A percentile compares a stretch with the other conserved stretches of the same genome.
These are phyloP conservation scores for Perithous albicinctus DNA, from an alignment of 2,888 invertebrate species.

Conservation along the genomic window DNA sequence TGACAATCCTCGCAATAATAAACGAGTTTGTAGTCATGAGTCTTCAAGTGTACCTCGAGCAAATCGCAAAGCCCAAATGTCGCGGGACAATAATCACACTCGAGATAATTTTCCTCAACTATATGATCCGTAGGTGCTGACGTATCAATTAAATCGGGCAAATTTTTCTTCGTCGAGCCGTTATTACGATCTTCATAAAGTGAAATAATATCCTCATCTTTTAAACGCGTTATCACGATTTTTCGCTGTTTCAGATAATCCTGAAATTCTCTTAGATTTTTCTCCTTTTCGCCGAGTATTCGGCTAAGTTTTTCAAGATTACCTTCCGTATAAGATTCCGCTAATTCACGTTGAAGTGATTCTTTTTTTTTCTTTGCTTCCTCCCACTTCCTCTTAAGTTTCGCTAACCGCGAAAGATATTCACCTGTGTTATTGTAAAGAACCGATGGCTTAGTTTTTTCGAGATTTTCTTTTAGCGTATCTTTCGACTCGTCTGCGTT, in stretches of 20 bases:
- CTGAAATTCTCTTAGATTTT: conserved; percentile 79
- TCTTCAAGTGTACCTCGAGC: conserved; percentile 80
- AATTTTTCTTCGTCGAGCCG: conserved; percentile 66
- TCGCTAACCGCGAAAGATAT: conserved; percentile 73
- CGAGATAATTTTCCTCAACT: conserved; percentile 73
- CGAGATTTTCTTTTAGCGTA: not conserved
- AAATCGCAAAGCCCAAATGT: conserved; percentile 77
- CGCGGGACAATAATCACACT: conserved; percentile 82
- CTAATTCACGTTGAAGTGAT: conserved; percentile 72
- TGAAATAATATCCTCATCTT: conserved; percentile 80
- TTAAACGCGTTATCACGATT: conserved; percentile 80
- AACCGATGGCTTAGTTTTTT: not conserved
- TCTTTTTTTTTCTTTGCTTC: conserved; percentile 78
- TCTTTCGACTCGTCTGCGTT: conserved; percentile 3
- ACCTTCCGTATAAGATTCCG: conserved; percentile 74
- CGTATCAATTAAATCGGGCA: conserved; percentile 75
- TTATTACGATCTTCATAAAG: conserved; percentile 80
- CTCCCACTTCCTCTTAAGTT: conserved; percentile 76
- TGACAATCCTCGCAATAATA: conserved; percentile 82
- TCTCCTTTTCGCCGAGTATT: conserved; percentile 77
- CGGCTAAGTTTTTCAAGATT: conserved; percentile 78
- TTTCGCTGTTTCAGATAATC: conserved; percentile 82
- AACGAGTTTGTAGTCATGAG: conserved; percentile 80
- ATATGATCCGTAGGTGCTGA: conserved; percentile 72
- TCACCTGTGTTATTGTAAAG: conserved; percentile 70